phyloP scores from a whole-genome alignment of 1,140 invertebrate species.

The Triops cancriformis region DNA sequence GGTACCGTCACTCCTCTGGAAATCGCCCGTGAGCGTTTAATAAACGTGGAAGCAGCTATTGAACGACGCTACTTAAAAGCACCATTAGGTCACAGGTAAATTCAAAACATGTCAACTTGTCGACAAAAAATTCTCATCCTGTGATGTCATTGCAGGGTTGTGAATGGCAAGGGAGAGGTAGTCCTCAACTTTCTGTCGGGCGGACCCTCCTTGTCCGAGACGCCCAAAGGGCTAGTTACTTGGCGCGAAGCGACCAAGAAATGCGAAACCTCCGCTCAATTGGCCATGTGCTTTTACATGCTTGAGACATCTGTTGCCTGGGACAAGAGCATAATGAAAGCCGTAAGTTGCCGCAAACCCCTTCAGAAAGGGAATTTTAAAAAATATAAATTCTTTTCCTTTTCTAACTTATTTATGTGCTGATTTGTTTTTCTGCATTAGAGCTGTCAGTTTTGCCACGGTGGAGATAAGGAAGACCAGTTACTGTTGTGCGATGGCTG shows the following conservation, averaged over 20 bases:
- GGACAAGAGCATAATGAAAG: slow-evolving; percentile 99
- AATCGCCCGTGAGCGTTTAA: slow-evolving; percentile 63
- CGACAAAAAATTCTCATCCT: slow-evolving; percentile 22
- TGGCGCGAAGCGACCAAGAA: slow-evolving; percentile 81
- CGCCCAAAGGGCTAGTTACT: slow-evolving; percentile 47
- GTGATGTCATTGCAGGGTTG: background rate
- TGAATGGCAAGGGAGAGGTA: slow-evolving; percentile 21
- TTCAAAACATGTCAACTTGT: slow-evolving; percentile 18
- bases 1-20: slow-evolving; percentile 50
- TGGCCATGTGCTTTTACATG: slow-evolving; percentile 81
- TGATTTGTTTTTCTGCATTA: slow-evolving; percentile 47
- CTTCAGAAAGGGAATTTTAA: slow-evolving; percentile 4
- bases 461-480: slow-evolving; percentile 92
- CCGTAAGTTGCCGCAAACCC: slow-evolving; percentile 55
- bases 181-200: slow-evolving; percentile 26
- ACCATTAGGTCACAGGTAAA: slow-evolving; percentile 67
- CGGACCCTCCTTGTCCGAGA: slow-evolving; percentile 17
- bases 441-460: slow-evolving; percentile 94
- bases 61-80: slow-evolving; percentile 89
- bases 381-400: background rate
- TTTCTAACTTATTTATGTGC: too few species aligned
- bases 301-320: slow-evolving; percentile 87
- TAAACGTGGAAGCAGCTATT: slow-evolving; percentile 77
- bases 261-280: slow-evolving; percentile 74
- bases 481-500: slow-evolving; percentile 91